phyloP scores from a whole-genome alignment of 2,113 vertebrate genomes.

The Tor tambroides region DNA sequence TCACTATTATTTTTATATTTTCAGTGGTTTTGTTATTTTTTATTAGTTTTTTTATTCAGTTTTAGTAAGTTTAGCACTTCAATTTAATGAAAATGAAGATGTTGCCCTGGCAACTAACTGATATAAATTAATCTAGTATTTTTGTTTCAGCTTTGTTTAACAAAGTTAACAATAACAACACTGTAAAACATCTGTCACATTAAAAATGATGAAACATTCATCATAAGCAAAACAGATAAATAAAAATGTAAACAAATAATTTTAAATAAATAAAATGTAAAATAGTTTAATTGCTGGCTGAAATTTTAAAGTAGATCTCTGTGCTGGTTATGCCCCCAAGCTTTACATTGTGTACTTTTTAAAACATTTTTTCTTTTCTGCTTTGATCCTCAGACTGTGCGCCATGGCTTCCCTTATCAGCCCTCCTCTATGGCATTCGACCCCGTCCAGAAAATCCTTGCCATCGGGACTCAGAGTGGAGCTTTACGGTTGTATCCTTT shows the following conservation, averaged over 20 bases:
- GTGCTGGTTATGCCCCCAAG: background rate
- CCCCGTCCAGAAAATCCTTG: constrained; percentile 99
- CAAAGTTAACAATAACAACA: background rate
- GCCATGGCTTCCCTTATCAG: constrained; percentile 98
- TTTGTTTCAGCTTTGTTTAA: background rate
- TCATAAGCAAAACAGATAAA: background rate
- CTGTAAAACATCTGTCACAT: background rate
- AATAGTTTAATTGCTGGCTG: background rate
- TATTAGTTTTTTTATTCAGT: background rate
- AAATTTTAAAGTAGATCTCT: background rate
- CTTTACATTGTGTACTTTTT: constrained; percentile 59
- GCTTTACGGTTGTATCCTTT: constrained; percentile 99
- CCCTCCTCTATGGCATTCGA: constrained; percentile 98
- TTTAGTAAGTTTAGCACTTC: background rate
- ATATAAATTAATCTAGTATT: background rate
- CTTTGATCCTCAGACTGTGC: constrained; percentile 85
- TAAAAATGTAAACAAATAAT: background rate
- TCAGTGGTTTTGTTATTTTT: too few relatives aligned
- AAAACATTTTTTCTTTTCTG: constrained; percentile 41
- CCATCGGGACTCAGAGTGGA: constrained; percentile 93
- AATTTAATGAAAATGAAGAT: background rate
- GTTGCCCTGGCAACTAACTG: background rate
- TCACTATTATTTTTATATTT: background rate
- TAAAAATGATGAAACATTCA: background rate
- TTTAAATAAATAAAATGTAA: background rate